Conservation (phyloP, 2,113 vertebrate genomes). For the Pristiophorus japonicus region DNA sequence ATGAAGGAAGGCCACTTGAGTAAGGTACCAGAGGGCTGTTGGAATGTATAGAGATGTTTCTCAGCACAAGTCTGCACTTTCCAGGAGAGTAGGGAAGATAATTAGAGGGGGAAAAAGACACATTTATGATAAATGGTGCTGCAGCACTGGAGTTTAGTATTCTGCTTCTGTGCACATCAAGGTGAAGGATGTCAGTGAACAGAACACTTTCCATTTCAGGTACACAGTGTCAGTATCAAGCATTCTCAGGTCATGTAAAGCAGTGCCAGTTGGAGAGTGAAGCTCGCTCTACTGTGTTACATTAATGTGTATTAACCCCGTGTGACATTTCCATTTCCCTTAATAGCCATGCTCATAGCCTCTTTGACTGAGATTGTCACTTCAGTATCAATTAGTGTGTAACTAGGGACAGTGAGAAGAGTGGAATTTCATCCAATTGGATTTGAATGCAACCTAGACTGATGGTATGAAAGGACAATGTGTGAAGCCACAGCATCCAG, state of each 20-base stretch:
- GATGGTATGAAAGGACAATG: neutral
- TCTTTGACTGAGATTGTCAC: slow-evolving; percentile 3
- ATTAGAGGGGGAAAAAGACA: neutral
- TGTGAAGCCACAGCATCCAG: neutral
- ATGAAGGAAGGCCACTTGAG: neutral
- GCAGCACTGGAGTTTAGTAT: neutral
- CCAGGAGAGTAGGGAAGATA: neutral
- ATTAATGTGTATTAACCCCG: slow-evolving; percentile 14
- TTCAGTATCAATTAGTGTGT: neutral
- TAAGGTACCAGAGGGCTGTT: neutral
- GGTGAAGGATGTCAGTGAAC: neutral
- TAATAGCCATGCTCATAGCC: neutral
- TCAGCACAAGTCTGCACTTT: neutral
- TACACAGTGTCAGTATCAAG: neutral
- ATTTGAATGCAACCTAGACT: neutral
- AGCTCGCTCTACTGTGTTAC: neutral
- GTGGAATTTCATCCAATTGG: neutral
- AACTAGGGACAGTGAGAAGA: neutral
- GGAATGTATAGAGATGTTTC: neutral
- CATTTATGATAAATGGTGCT: neutral
- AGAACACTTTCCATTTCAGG: neutral
- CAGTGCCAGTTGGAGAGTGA: neutral
- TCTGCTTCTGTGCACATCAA: neutral
- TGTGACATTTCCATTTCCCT: slow-evolving; percentile 14
- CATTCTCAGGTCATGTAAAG: neutral